A percentile compares a stretch with the other conserved stretches of the same genome.
phyloP scores from a whole-genome alignment of 2,888 invertebrate species.

The Acanthosoma haemorrhoidale region DNA sequence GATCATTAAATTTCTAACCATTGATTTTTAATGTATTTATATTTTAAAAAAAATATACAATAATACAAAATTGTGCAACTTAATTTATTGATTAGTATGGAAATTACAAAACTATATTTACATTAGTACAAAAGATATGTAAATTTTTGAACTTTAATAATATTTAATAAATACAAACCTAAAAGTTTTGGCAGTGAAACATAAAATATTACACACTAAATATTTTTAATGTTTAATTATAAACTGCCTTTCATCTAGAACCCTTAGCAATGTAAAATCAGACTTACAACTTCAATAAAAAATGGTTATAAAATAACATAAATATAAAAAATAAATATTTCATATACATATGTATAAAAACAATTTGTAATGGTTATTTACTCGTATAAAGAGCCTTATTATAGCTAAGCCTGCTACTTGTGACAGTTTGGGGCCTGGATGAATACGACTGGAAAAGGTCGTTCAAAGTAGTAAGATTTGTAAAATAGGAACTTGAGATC shows the following conservation, averaged over 20 bases:
- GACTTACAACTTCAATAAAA: conserved; percentile 22
- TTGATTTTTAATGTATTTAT: not conserved
- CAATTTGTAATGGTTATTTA: no score
- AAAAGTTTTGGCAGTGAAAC: conserved; percentile 3
- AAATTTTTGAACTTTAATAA: not conserved
- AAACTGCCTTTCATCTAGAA: conserved; percentile 1
- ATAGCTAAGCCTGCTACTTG: no score
- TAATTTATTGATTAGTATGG: not conserved
- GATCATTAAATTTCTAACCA: not conserved
- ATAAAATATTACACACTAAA: not conserved
- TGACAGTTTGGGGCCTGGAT: no score
- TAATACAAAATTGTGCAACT: conserved; percentile 4
- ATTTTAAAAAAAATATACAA: not conserved
- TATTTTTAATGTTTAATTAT: not conserved
- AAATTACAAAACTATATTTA: conserved; percentile 10
- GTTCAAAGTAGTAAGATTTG: no score
- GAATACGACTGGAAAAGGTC: no score
- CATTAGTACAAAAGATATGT: not conserved
- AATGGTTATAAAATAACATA: conserved; percentile 1
- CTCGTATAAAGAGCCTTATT: no score
- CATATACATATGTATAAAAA: not conserved
- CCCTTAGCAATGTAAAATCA: conserved; percentile 19
- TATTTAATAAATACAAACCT: not conserved
- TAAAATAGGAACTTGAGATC: no score
- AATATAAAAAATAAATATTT: conserved; percentile 16